Base-by-base conservation (phyloP, 2,113 vertebrate genomes). In the Crotalus viridis region DNA sequence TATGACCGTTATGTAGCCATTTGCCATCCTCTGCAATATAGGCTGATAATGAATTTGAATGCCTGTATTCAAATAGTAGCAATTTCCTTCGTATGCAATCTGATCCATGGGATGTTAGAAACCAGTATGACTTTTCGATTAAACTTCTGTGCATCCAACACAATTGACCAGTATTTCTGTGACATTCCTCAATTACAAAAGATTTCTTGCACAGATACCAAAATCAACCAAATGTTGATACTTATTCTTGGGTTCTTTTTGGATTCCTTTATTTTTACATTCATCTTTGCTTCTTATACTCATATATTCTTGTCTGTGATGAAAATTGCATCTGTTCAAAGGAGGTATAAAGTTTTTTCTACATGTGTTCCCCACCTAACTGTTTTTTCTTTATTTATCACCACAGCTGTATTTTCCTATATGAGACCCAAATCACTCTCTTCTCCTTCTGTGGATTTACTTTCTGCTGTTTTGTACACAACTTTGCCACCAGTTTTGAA, bases 301-400 rank as follows among this genome's bases (percentile, higher is more conserved):
- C 74, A 55, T 4, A 92, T 92, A 46, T 69, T 92, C 15, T 55
- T 69, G 9, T 4, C 69, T 39, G 90, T 91, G 21, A 24, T 91
- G 21, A 91, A 19, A n/a, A 92, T 88, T 4, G 57, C 48, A 54
- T 54, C 91, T 39, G 57, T 10, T 43, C 85, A 91, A 39, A 86
- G 85, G 10, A 87, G 57, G 12, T 1, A 64, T 5, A 92, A 92
- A 87, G 85, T n/a, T 39, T 87, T 91, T 57, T 91, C 91, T 8
- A 91, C 85, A 5, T 92, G 91, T 28, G 87, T 10, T 51, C 91
- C 91, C 5, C 91, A 92, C 85, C 10, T 87, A 48, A n/a, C 57
- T 33, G 85, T 92, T 6, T 92, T 92, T 64, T 87, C 5, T 39
- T 13, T 92, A 15, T 92, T 92, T 64, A 51, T 64, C 13, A 26